A percentile compares a stretch with the other conserved stretches of the same genome.
These are phyloP conservation scores for Alces alces DNA, from an alignment of 2,113 vertebrate species.

Conservation along the genomic window DNA sequence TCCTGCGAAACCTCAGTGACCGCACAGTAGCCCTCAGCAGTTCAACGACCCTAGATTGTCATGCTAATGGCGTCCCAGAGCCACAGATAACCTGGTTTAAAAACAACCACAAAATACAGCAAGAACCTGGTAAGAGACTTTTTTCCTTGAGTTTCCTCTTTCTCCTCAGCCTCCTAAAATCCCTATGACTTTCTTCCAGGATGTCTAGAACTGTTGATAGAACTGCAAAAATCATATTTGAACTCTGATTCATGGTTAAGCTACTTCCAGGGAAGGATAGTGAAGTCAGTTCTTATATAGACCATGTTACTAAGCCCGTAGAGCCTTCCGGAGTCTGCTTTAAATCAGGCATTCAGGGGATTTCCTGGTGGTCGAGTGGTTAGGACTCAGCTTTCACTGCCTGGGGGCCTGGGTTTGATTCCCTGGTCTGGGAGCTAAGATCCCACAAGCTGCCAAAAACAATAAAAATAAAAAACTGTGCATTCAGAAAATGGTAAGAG, in stretches of 20 bases:
- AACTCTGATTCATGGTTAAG: background rate
- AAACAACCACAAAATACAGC: constrained; percentile 85
- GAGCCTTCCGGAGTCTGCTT: background rate
- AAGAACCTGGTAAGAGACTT: constrained; percentile 88
- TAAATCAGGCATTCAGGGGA: background rate
- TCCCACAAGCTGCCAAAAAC: background rate
- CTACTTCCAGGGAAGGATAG: background rate
- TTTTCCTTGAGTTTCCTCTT: background rate
- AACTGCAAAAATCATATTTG: background rate
- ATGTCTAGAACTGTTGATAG: background rate
- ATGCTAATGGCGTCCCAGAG: constrained; percentile 84
- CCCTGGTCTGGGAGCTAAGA: background rate
- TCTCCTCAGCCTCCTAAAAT: accelerated
- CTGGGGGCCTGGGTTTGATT: background rate
- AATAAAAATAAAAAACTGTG: background rate
- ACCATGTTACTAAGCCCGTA: background rate
- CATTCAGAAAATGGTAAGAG: background rate
- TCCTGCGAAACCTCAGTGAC: constrained; percentile 86
- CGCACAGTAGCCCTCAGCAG: constrained; percentile 88
- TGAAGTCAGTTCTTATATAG: background rate
- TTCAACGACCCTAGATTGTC: constrained; percentile 88
- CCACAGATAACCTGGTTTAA: constrained; percentile 94
- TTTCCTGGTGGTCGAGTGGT: background rate
- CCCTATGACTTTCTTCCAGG: background rate
- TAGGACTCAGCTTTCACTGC: background rate